These are phyloP conservation scores for Sphaerophoria taeniata DNA, from an alignment of 2,888 invertebrate species.

Conservation along the genomic window DNA sequence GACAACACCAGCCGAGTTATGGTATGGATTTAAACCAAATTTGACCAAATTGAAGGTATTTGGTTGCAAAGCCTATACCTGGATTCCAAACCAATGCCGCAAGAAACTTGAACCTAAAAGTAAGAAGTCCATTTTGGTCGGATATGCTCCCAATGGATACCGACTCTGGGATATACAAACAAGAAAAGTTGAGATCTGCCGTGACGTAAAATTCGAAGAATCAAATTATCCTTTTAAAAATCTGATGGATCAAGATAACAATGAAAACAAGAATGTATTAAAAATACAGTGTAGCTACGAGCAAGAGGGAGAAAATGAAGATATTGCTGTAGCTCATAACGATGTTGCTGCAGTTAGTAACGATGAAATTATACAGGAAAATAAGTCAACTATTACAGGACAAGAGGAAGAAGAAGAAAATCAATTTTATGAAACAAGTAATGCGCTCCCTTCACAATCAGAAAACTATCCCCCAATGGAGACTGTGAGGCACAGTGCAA, in stretches of 20 bases:
- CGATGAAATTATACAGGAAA: too few relatives aligned
- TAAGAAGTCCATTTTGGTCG: background rate
- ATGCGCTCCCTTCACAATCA: background rate
- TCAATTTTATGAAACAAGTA: background rate
- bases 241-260: background rate
- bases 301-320: background rate
- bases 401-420: too few relatives aligned
- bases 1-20: background rate
- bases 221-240: too few relatives aligned
- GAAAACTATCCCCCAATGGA: too few relatives aligned
- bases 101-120: too few relatives aligned
- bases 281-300: background rate
- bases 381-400: too few relatives aligned
- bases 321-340: background rate
- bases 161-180: too few relatives aligned
- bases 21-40: background rate
- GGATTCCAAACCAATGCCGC: too few relatives aligned
- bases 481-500: too few relatives aligned
- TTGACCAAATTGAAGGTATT: background rate
- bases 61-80: background rate
- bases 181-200: too few relatives aligned
- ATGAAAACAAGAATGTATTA: background rate
- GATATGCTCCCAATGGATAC: constrained; percentile 2
- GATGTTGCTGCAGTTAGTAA: too few relatives aligned
- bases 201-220: too few relatives aligned